Conservation (phyloP, 2,113 vertebrate genomes). For the Anguilla rostrata region DNA sequence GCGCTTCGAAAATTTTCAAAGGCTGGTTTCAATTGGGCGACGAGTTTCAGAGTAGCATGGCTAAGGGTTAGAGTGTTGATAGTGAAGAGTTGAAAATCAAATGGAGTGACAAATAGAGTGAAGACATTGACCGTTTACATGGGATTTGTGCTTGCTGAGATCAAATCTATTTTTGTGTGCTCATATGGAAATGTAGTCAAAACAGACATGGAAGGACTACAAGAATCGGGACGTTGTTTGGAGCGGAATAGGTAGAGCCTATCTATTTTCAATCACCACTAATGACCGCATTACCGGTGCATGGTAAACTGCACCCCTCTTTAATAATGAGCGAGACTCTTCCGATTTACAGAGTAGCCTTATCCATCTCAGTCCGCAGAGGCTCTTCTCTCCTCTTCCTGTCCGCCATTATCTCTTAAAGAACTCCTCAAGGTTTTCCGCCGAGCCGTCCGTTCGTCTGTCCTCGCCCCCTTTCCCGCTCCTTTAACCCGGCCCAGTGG, state of each 20-base stretch:
- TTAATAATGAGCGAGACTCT: neutral
- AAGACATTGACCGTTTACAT: too few species aligned
- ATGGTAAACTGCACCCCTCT: neutral
- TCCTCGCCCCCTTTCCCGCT: neutral
- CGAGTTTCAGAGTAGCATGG: too few species aligned
- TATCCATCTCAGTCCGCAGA: neutral
- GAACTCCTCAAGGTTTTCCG: neutral
- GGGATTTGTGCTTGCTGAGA: too few species aligned
- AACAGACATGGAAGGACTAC: neutral
- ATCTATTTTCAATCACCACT: neutral
- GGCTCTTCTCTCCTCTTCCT: neutral
- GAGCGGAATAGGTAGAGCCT: neutral
- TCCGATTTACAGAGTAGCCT: neutral
- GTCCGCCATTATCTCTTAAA: neutral
- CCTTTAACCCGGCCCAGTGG: conserved; percentile 20
- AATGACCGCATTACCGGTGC: neutral
- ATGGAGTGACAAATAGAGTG: too few species aligned
- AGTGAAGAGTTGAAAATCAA: too few species aligned
- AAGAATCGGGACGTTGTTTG: neutral
- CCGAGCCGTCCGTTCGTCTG: neutral
- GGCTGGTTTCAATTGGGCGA: too few species aligned
- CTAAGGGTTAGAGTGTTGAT: too few species aligned
- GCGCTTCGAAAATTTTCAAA: too few species aligned
- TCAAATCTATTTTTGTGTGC: too few species aligned
- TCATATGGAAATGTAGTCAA: neutral